A percentile compares a stretch with the other conserved stretches of the same genome.
These are phyloP conservation scores for Rattus norvegicus DNA, from an alignment of 2,113 vertebrate genomes.

Conservation along the genomic window DNA sequence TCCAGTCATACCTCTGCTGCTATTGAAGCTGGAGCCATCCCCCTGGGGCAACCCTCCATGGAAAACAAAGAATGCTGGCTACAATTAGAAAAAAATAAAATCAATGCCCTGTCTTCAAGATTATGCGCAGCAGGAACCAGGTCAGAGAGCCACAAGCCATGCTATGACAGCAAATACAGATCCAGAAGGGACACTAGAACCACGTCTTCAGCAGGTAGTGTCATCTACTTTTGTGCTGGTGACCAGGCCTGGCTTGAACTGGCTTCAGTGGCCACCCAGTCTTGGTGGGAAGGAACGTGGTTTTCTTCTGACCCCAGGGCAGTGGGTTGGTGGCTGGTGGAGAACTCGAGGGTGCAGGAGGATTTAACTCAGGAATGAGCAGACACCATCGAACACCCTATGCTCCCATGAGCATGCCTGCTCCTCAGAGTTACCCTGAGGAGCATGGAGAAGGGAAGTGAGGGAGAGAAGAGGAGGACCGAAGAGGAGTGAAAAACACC, in stretches of 20 bases:
- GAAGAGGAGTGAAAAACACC: not conserved
- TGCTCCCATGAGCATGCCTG: not conserved
- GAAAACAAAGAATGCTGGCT: not conserved
- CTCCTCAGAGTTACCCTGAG: not conserved
- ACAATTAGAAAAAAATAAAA: not conserved
- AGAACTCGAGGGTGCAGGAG: too few relatives aligned
- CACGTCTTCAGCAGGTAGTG: not conserved
- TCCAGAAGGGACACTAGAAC: accelerated
- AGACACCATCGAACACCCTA: too few relatives aligned
- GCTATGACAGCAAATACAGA: not conserved
- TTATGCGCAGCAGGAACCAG: not conserved
- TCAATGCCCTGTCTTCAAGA: not conserved
- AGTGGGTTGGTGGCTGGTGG: too few relatives aligned
- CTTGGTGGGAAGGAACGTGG: not conserved
- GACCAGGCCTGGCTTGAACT: not conserved
- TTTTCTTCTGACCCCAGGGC: too few relatives aligned
- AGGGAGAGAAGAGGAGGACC: not conserved
- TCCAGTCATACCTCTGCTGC: not conserved
- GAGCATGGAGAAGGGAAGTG: not conserved
- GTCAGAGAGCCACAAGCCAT: too few relatives aligned
- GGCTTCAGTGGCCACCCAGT: not conserved
- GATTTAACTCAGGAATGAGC: not conserved
- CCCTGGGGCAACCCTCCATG: not conserved
- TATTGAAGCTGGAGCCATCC: not conserved
- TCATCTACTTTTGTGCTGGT: not conserved